Conservation (phyloP, 2,113 vertebrate species). For the Dryoscopus gambensis region DNA sequence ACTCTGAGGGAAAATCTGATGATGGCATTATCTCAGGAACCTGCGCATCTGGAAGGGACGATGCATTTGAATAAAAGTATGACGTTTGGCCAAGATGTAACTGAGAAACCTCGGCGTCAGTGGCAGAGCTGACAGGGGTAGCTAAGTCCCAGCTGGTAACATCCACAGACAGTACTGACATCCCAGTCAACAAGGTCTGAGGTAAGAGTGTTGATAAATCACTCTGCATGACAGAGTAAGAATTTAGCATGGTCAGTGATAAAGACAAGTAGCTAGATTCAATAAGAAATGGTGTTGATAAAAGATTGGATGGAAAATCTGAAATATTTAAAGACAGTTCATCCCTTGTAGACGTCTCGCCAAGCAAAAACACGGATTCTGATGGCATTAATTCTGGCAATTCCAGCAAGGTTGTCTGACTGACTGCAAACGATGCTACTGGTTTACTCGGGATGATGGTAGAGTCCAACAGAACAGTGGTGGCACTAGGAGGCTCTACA, state of each 20-base stretch:
- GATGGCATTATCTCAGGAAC: neutral
- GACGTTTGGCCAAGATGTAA: conserved; percentile 11
- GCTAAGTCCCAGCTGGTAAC: neutral
- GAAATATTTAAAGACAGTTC: neutral
- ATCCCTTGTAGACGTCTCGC: neutral
- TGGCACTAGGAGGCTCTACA: neutral
- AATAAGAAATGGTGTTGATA: neutral
- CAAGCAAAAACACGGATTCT: neutral
- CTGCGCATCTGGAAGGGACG: neutral
- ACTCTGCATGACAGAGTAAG: neutral
- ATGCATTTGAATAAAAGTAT: neutral
- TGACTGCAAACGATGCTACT: neutral
- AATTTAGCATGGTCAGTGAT: neutral
- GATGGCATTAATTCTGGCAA: neutral
- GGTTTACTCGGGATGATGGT: neutral
- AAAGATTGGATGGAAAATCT: conserved; percentile 3
- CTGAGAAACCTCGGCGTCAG: neutral
- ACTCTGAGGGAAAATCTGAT: neutral
- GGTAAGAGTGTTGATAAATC: conserved; percentile 5
- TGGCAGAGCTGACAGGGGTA: neutral
- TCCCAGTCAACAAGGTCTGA: conserved; percentile 4
- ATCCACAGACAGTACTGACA: neutral
- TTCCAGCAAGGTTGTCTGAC: neutral
- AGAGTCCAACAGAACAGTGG: neutral
- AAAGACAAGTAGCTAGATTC: neutral